phyloP scores from a whole-genome alignment of 2,888 invertebrate species.

The Xanthia icteritia region DNA sequence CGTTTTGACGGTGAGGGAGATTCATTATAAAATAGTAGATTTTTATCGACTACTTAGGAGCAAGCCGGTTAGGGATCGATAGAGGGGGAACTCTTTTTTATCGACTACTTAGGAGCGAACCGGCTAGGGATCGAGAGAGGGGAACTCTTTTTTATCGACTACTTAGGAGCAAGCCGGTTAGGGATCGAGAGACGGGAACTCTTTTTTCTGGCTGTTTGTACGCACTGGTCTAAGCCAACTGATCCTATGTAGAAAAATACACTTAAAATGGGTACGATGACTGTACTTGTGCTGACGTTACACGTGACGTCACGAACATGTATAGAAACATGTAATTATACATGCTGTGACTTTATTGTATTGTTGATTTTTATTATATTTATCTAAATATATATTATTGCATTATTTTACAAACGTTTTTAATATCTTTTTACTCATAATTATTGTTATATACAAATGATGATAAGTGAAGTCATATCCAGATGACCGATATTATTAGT shows the following conservation, averaged over 20 bases:
- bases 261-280: slow-evolving; percentile 84
- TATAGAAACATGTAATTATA: slow-evolving; percentile 77
- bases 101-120: slow-evolving; percentile 71
- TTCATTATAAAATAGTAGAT: slow-evolving; percentile 77
- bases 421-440: slow-evolving; percentile 70
- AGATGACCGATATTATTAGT: slow-evolving; percentile 81
- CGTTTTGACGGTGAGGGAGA: slow-evolving; percentile 67
- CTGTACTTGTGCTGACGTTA: slow-evolving; percentile 75
- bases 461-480: slow-evolving; percentile 83
- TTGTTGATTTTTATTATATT: slow-evolving; percentile 82
- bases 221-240: slow-evolving; percentile 79
- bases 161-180: slow-evolving; percentile 68
- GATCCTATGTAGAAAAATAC: slow-evolving; percentile 76
- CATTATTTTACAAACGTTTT: slow-evolving; percentile 75
- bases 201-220: slow-evolving; percentile 59
- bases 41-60: slow-evolving; percentile 74
- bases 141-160: slow-evolving; percentile 76
- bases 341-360: slow-evolving; percentile 85
- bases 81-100: too few species aligned
- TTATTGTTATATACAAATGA: slow-evolving; percentile 80
- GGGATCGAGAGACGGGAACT: slow-evolving; percentile 35
- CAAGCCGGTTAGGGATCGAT: slow-evolving; percentile 60
- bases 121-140: slow-evolving; percentile 53
- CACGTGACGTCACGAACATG: slow-evolving; percentile 73
- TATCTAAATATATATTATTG: slow-evolving; percentile 69